These are phyloP conservation scores for Ephydatia muelleri DNA, from an alignment of 37 sponge, comb jelly and placozoan genomes.

Conservation along the genomic window DNA sequence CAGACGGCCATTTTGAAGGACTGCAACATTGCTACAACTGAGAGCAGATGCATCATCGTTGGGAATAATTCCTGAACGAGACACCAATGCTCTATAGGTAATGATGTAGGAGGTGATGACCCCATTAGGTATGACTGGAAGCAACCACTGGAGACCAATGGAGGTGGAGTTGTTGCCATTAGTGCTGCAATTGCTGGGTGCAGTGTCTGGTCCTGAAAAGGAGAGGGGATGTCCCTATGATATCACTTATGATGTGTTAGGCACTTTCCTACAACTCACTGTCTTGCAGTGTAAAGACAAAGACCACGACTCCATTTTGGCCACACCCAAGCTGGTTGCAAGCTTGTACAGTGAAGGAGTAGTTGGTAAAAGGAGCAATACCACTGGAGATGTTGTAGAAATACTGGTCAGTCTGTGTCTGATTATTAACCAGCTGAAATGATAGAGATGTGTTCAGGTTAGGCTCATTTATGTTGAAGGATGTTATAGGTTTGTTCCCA, in stretches of 20 bases:
- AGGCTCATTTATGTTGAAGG: slow-evolving; percentile 17
- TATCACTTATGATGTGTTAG: too few species aligned
- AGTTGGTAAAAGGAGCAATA: slow-evolving; percentile 56
- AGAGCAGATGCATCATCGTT: too few species aligned
- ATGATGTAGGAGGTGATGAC: slow-evolving; percentile 47
- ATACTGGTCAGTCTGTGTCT: neutral
- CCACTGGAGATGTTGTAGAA: slow-evolving; percentile 16
- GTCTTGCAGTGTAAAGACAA: too few species aligned
- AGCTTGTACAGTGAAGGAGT: slow-evolving; percentile 53
- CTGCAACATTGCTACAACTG: too few species aligned
- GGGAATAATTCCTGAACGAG: too few species aligned
- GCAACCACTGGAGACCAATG: slow-evolving; percentile 31
- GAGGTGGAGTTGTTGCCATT: neutral
- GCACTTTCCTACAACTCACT: too few species aligned
- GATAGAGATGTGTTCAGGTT: slow-evolving; percentile 5
- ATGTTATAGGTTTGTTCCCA: slow-evolving; percentile 53
- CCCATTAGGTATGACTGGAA: slow-evolving; percentile 56
- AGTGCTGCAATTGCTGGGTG: slow-evolving; percentile 25
- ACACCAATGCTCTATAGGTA: too few species aligned
- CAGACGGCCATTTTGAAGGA: too few species aligned
- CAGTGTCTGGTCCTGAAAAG: neutral
- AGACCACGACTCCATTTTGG: too few species aligned
- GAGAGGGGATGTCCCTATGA: too few species aligned
- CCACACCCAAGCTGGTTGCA: slow-evolving; percentile 42
- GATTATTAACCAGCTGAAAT: neutral